Evolutionary conservation across 2,888 invertebrate species (phyloP).

Genomic region (Orthosia cruda): DNA sequence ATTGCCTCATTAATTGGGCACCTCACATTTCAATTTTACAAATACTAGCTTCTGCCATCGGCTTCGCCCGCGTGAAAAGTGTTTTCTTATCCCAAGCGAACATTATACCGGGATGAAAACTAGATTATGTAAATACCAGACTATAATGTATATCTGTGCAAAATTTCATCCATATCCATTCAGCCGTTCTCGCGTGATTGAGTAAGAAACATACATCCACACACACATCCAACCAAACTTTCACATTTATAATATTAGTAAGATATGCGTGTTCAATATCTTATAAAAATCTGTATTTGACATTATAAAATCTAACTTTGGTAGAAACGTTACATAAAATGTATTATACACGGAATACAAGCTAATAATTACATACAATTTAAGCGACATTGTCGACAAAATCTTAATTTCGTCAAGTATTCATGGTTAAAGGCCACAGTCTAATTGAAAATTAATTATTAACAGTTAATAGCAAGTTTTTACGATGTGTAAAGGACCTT

Average conservation of each 20-base stretch:
- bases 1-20: neutral
- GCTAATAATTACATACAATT: slow-evolving; percentile 18
- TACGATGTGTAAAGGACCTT: neutral
- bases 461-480: slow-evolving; percentile 41
- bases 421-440: slow-evolving; percentile 18
- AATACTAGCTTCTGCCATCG: no score
- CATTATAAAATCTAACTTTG: neutral
- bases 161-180: no score
- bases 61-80: no score
- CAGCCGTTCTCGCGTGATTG: no score
- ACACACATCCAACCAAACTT: no score
- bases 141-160: no score
- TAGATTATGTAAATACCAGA: no score
- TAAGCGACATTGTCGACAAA: slow-evolving; percentile 8
- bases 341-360: slow-evolving; percentile 2
- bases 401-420: slow-evolving; percentile 36
- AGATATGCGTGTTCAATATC: neutral
- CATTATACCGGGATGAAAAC: no score
- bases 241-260: no score
- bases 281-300: neutral
- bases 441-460: slow-evolving; percentile 57
- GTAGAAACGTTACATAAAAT: neutral
- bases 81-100: no score
- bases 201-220: no score
- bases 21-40: neutral